These are phyloP conservation scores for Epirrhoe alternata DNA, from an alignment of 2,888 invertebrate species.

Conservation along the genomic window DNA sequence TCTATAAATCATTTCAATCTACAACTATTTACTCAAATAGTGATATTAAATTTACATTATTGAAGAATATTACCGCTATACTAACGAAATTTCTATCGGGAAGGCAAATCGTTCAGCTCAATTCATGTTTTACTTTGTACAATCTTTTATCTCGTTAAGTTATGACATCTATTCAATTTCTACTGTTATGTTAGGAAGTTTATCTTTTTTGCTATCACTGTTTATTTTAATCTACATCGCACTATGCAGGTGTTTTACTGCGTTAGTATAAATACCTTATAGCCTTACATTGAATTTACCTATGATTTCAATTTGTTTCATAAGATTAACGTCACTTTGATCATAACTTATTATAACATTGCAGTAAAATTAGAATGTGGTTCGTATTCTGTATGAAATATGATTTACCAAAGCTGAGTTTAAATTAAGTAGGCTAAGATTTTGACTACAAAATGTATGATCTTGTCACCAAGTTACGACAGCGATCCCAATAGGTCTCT, in stretches of 20 bases:
- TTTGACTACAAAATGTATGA: background rate
- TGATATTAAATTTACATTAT: constrained; percentile 41
- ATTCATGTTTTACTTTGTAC: constrained; percentile 70
- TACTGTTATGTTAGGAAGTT: constrained; percentile 9
- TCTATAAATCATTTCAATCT: constrained; percentile 37
- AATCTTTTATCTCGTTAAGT: constrained; percentile 56
- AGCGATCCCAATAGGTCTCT: background rate
- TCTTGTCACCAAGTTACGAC: background rate
- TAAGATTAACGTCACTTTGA: constrained; percentile 13
- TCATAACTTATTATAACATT: constrained; percentile 5
- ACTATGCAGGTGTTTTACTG: background rate
- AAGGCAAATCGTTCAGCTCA: constrained; percentile 72
- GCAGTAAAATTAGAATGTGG: background rate
- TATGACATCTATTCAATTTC: constrained; percentile 24
- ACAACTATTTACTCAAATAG: constrained; percentile 38
- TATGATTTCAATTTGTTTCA: constrained; percentile 5
- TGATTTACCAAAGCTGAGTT: background rate
- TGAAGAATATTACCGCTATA: constrained; percentile 49
- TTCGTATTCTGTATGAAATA: background rate
- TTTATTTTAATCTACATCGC: background rate
- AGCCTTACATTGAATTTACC: background rate
- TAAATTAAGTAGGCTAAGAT: background rate
- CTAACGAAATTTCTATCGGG: constrained; percentile 61
- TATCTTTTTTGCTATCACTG: constrained; percentile 19
- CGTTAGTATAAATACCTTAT: background rate